Evolutionary conservation across 2,888 invertebrate species (phyloP), one percentile per base, ranked within the genome.

Genomic region (Auanema sp.): DNA sequence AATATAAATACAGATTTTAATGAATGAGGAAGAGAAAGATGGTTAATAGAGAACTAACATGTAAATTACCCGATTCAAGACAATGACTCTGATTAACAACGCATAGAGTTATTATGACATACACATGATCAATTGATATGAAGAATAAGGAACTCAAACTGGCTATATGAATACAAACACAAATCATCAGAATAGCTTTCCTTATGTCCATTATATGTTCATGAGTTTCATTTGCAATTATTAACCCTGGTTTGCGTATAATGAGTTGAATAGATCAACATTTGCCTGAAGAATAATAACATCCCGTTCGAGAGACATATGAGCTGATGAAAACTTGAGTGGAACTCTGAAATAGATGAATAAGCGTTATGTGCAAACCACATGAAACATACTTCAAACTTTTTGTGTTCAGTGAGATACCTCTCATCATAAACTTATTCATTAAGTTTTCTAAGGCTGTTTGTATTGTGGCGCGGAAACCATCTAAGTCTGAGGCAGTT

Each of bases 271-370:
- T 14, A 76, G 63, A 60, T 76, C 76, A 16, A 74, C 70, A 57
- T 76, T 74, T 10, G 72, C 73, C 58, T 76, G 72, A 11, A 76
- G 66, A 10, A 74, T 60, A n/a, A 76, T 50, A 12, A 71, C 62
- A 58, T 61, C 62, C 2, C 62, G 63, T n/a, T 72, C 58, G 21
- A 74, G 59, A 1, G 71, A 61, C 1, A 76, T 56, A 60, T 70
- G 66, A 11, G 74, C 71, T 54, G 71, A 64, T 47, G 62, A 69
- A 8, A 76, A 60, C 8, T 69, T 67, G 14, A 76, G 64, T 0
- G 76, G 76, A 1, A 70, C 62, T 24, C 73, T 76, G 67, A 52
- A 72, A 67, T 3, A 12, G 40, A 43, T 10, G 16, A 14, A n/a
- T 41, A 11, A n/a, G n/a, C n/a, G n/a, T n/a, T n/a, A 42, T 23